phyloP scores from a whole-genome alignment of 2,888 invertebrate genomes.

The Platycheirus albimanus region DNA sequence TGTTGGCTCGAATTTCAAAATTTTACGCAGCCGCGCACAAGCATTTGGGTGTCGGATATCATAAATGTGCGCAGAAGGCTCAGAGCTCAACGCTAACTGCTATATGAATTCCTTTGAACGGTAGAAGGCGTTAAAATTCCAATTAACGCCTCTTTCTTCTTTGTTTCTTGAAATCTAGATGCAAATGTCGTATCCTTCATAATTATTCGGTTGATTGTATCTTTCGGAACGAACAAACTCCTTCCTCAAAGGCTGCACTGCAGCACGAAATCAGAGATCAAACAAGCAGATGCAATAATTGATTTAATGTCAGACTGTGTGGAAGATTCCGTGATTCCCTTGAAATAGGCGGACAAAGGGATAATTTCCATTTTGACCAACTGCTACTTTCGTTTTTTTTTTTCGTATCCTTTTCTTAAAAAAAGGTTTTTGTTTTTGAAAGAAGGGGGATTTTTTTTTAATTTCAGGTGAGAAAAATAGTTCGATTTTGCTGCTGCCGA shows the following conservation, averaged over 20 bases:
- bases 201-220: conserved; percentile 1
- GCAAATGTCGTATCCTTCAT: conserved; percentile 57
- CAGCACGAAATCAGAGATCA: conserved; percentile 44
- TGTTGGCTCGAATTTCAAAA: conserved; percentile 54
- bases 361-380: conserved; percentile 67
- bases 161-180: conserved; percentile 47
- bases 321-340: conserved; percentile 54
- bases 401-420: not conserved
- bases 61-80: conserved; percentile 44
- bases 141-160: conserved; percentile 59
- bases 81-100: not conserved
- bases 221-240: conserved; percentile 64
- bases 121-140: conserved; percentile 70
- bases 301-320: conserved; percentile 59
- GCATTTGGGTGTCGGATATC: conserved; percentile 50
- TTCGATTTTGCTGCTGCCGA: conserved; percentile 41
- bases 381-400: conserved; percentile 56
- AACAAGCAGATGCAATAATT: conserved; percentile 60
- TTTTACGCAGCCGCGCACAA: conserved; percentile 34
- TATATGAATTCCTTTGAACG: conserved; percentile 18
- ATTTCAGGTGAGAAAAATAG: conserved; percentile 60
- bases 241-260: conserved; percentile 47
- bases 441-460: not conserved
- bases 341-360: conserved; percentile 66
- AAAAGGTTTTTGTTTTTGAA: no score